These are phyloP conservation scores for Calcarius lapponicus DNA, from an alignment of 2,797 vertebrate species.

Conservation along the genomic window DNA sequence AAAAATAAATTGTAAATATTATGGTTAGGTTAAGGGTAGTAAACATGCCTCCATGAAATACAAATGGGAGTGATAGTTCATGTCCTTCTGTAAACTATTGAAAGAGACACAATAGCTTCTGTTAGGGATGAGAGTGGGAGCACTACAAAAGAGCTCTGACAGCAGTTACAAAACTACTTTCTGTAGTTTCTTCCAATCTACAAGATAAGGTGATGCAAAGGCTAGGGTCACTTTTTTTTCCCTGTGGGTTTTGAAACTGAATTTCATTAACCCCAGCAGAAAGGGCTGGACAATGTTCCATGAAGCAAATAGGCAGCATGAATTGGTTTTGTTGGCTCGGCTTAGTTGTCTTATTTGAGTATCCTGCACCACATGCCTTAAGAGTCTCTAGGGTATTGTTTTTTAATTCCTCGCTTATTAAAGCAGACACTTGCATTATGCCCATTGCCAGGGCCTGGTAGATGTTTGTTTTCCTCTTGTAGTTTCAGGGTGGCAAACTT, in stretches of 20 bases:
- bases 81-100: background rate
- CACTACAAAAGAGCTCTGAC: background rate
- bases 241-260: background rate
- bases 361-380: background rate
- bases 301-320: background rate
- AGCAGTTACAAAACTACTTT: background rate
- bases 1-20: slow-evolving; percentile 18
- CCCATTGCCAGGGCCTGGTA: background rate
- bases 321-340: background rate
- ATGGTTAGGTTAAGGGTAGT: background rate
- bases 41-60: background rate
- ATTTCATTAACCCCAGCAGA: background rate
- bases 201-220: background rate
- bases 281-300: background rate
- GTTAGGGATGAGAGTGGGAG: background rate
- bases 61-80: background rate
- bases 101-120: background rate
- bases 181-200: background rate
- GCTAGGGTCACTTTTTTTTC: background rate
- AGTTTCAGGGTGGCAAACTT: slow-evolving; percentile 22
- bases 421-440: background rate
- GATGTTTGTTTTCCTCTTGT: background rate
- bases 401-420: background rate
- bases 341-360: background rate
- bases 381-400: background rate